Evolutionary conservation across 2,888 invertebrate genomes (phyloP).

Genomic region (Morpho deidamia): DNA sequence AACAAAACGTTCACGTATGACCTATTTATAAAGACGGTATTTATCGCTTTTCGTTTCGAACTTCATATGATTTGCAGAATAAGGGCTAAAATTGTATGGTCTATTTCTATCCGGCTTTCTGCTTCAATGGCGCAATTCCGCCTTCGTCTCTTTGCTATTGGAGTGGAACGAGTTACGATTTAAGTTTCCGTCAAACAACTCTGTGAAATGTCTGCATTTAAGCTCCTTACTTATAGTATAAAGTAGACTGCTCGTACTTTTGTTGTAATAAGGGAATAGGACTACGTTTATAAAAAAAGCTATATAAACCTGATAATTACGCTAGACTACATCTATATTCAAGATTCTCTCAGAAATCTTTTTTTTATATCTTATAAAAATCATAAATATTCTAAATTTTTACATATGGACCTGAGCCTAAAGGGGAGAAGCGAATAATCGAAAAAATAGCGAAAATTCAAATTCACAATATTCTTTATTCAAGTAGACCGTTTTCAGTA

Average conservation of each 20-base stretch:
- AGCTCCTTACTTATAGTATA: constrained; percentile 5
- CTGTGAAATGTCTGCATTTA: constrained; percentile 5
- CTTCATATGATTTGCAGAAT: not conserved
- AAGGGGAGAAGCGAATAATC: no score
- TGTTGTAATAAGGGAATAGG: not conserved
- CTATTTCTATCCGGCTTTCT: constrained; percentile 16
- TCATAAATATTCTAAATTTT: no score
- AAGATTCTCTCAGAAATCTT: no score
- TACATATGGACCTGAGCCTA: no score
- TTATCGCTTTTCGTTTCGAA: not conserved
- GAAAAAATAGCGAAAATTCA: no score
- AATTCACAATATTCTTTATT: no score
- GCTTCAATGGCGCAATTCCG: constrained; percentile 19
- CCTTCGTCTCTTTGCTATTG: constrained; percentile 13
- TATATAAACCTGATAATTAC: no score
- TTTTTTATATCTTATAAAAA: no score
- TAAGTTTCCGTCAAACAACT: constrained; percentile 14
- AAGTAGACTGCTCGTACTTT: not conserved
- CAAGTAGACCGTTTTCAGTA: no score
- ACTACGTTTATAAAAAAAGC: not conserved
- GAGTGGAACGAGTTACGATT: constrained; percentile 16
- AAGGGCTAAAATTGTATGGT: constrained; percentile 11
- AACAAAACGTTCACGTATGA: constrained; percentile 15
- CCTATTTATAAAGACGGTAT: constrained; percentile 13
- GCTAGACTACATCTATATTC: no score